Conservation (phyloP, 2,113 vertebrate species). For the Oxyruncus cristatus region DNA sequence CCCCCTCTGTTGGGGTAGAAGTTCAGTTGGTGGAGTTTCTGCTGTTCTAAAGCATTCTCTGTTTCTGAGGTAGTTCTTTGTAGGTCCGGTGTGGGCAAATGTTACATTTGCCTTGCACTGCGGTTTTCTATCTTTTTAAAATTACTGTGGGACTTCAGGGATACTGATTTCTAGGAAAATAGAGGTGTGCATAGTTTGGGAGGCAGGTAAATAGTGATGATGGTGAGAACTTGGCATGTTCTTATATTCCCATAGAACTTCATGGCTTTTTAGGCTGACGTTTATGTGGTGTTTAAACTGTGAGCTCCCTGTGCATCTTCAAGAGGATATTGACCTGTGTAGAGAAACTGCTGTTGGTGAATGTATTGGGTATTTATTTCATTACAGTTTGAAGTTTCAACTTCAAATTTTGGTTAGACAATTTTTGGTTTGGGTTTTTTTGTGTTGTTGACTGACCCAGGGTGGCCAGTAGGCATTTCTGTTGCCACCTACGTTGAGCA, state of each 20-base stretch:
- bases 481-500: not conserved
- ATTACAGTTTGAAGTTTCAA: not conserved
- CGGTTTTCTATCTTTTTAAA: not conserved
- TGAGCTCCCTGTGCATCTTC: not conserved
- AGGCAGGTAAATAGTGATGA: not conserved
- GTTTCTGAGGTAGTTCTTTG: not conserved
- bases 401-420: not conserved
- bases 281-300: not conserved
- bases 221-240: not conserved
- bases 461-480: not conserved
- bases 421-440: not conserved
- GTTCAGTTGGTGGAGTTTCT: not conserved
- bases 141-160: not conserved
- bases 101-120: not conserved
- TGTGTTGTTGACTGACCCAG: accelerated
- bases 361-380: not conserved
- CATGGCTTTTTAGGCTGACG: not conserved
- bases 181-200: not conserved
- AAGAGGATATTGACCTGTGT: not conserved
- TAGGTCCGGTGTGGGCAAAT: accelerated
- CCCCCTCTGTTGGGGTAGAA: not conserved
- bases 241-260: not conserved
- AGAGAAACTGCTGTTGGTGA: not conserved
- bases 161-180: not conserved
- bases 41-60: not conserved